Evolutionary conservation across 2,797 vertebrate genomes (phyloP), one percentile per base, ranked within the genome.

Genomic region (Pipistrellus pipistrellus): DNA sequence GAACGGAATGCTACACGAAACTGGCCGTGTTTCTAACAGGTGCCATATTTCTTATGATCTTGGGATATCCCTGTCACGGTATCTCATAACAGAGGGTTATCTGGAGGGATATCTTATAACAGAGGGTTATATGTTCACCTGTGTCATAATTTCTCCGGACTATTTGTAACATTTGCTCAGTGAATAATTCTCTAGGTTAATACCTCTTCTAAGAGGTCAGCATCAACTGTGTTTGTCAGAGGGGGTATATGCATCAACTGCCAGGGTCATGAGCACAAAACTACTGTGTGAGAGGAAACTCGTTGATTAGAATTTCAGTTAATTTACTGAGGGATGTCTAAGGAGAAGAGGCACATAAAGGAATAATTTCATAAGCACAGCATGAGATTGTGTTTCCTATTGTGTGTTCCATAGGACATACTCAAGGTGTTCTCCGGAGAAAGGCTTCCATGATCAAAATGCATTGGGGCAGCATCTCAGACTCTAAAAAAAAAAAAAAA

Each of bases 121-220:
- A 53, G 78, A 48, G 46, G 46, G 13, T 48, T 48, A 48, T 48
- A 32, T 2, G 32, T n/a, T 51, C 38, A 30, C 73, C 87, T 35
- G 3, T 7, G 30, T 62, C 41, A 7, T 62, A 23, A 1, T 68
- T 78, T 59, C 77, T 93, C 46, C 68, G 21, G 48, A 71, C 73
- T 85, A 4, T 69, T 81, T 83, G 64, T 85, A 76, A n/a, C 14
- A 4, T 93, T 91, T 73, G 1, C 75, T 57, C 41, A 30, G 83
- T 53, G 71, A 80, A 68, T 53, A 71, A 41, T 88, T 81, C 75
- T 86, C 14, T 6, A 89, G 72, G 64, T 89, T 78, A 48, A 86
- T 80, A 38, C 38, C 32, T 88, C 64, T 90, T 76, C 38, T 83
- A 68, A 88, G 85, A 92, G 53, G 32, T 92, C 85, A 94, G 71